Percentiles rank a stretch among this genome's conserved stretches.
Conservation (phyloP, 2,888 invertebrate species). For the Andrena praecox region DNA sequence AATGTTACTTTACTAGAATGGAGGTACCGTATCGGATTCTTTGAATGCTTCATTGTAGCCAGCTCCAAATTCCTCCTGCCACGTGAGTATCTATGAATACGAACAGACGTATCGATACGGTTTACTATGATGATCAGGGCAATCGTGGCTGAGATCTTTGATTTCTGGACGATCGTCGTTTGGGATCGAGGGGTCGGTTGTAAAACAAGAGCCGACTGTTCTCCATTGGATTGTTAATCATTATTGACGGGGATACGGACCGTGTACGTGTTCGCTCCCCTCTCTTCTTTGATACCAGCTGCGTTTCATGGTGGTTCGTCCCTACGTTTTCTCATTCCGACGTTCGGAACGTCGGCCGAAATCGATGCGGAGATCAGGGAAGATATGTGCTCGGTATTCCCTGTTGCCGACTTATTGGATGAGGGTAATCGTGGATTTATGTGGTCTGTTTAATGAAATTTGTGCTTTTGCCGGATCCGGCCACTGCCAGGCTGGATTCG, state of each 20-base stretch:
- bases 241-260: background rate
- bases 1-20: too few relatives aligned
- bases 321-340: slow-evolving; percentile 13
- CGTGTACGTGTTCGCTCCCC: background rate
- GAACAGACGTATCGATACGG: background rate
- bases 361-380: slow-evolving; percentile 47
- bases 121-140: background rate
- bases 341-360: slow-evolving; percentile 28
- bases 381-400: slow-evolving; percentile 43
- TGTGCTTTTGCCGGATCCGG: slow-evolving; percentile 32
- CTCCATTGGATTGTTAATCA: slow-evolving; percentile 41
- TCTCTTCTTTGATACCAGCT: background rate
- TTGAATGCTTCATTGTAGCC: background rate
- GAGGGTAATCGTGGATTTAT: slow-evolving; percentile 53
- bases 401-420: slow-evolving; percentile 48
- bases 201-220: slow-evolving; percentile 22
- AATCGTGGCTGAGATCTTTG: slow-evolving; percentile 18
- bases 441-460: slow-evolving; percentile 50
- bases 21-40: background rate
- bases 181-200: slow-evolving; percentile 4
- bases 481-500: background rate
- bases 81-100: background rate
- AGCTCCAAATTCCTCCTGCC: slow-evolving; percentile 6
- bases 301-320: slow-evolving; percentile 8
- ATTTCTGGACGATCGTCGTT: slow-evolving; percentile 12